Percentiles rank a stretch among this genome's conserved stretches.
Evolutionary conservation across 2,113 vertebrate species (phyloP).

Genomic region (Setophaga coronata): DNA sequence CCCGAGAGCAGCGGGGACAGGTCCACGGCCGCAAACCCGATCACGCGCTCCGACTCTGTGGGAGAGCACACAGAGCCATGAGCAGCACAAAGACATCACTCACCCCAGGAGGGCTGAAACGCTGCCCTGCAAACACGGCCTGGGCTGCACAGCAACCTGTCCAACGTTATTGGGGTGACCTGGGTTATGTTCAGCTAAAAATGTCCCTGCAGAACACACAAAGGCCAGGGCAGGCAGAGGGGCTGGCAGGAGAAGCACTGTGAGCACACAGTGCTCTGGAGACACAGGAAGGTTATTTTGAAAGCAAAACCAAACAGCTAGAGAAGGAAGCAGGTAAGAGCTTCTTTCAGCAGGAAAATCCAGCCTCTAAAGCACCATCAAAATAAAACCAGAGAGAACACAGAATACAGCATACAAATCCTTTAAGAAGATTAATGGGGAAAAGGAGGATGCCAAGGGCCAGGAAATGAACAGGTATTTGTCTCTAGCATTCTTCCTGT

Average conservation of each 20-base stretch:
- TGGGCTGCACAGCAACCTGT: background rate
- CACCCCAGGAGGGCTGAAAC: too few relatives aligned
- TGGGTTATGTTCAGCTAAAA: background rate
- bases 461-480: background rate
- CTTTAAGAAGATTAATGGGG: background rate
- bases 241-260: background rate
- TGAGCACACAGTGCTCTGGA: background rate
- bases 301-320: background rate
- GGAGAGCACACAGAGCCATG: background rate
- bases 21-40: slow-evolving; percentile 93
- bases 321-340: background rate
- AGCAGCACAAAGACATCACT: background rate
- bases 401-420: background rate
- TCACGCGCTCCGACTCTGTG: slow-evolving; percentile 87
- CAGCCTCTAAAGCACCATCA: background rate
- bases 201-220: background rate
- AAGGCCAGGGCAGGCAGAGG: background rate
- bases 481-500: background rate
- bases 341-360: background rate
- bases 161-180: background rate
- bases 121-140: background rate
- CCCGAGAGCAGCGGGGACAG: slow-evolving; percentile 91
- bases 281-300: background rate
- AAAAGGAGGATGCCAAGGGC: background rate
- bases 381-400: background rate